Conservation (phyloP, 2,797 vertebrate genomes). For the Corythornis leucogaster region DNA sequence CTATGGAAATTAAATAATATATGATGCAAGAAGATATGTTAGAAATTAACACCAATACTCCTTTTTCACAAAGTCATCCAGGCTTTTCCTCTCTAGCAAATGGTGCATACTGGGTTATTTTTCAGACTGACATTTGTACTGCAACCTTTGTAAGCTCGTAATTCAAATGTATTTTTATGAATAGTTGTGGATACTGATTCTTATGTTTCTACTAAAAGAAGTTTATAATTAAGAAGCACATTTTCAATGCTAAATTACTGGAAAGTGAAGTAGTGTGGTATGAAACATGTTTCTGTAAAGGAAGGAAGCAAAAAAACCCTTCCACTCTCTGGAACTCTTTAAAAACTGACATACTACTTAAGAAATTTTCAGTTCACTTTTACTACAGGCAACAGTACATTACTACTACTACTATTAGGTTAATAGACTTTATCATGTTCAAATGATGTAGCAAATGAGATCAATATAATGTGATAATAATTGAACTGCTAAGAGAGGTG, state of each 20-base stretch:
- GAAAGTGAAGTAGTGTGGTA: not conserved
- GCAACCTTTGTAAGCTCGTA: not conserved
- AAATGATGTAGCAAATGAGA: not conserved
- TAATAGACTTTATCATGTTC: not conserved
- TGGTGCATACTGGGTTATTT: not conserved
- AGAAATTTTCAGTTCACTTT: not conserved
- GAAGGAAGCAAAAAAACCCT: not conserved
- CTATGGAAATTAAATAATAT: conserved; percentile 48
- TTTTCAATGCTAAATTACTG: not conserved
- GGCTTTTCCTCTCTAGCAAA: not conserved
- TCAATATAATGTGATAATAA: not conserved
- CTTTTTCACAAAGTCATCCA: not conserved
- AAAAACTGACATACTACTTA: not conserved
- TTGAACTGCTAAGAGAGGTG: not conserved
- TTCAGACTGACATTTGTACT: not conserved
- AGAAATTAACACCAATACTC: not conserved
- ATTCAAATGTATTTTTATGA: not conserved
- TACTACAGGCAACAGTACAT: not conserved
- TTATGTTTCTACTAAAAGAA: not conserved
- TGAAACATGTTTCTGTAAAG: not conserved
- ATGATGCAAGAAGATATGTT: not conserved
- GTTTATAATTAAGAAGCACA: not conserved
- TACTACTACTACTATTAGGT: not conserved
- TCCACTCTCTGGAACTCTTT: not conserved
- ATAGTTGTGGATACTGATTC: not conserved